Percentiles rank a stretch among this genome's conserved stretches.
Evolutionary conservation across 2,797 vertebrate genomes (phyloP).

Genomic region (Morelia viridis): DNA sequence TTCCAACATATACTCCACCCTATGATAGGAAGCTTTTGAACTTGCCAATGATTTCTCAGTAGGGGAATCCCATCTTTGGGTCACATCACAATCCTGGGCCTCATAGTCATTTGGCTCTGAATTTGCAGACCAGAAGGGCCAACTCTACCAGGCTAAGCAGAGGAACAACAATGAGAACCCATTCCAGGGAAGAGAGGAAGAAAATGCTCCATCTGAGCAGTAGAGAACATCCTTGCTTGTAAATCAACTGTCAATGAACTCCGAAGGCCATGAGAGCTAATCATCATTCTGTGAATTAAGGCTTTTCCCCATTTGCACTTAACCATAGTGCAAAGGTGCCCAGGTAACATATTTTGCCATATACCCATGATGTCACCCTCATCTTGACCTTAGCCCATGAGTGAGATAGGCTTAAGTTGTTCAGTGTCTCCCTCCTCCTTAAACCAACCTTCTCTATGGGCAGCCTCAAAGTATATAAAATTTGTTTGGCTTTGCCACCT

Average conservation of each 20-base stretch:
- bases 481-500: no score
- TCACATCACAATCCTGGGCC: not conserved
- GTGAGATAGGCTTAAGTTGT: no score
- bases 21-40: not conserved
- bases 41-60: not conserved
- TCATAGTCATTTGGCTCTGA: not conserved
- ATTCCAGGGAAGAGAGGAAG: not conserved
- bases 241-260: not conserved
- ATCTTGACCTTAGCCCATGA: no score
- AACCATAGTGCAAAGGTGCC: no score
- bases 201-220: not conserved
- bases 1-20: not conserved
- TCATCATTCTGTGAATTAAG: not conserved
- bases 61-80: not conserved
- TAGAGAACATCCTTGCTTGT: not conserved
- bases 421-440: no score
- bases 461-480: no score
- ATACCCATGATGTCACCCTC: no score
- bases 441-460: no score
- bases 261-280: not conserved
- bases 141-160: not conserved
- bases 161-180: not conserved
- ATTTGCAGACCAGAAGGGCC: slow-evolving; percentile 10
- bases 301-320: not conserved
- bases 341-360: no score